Evolutionary conservation across 2,797 vertebrate species (phyloP).

Genomic region (Enteromius unitaeniatus): DNA sequence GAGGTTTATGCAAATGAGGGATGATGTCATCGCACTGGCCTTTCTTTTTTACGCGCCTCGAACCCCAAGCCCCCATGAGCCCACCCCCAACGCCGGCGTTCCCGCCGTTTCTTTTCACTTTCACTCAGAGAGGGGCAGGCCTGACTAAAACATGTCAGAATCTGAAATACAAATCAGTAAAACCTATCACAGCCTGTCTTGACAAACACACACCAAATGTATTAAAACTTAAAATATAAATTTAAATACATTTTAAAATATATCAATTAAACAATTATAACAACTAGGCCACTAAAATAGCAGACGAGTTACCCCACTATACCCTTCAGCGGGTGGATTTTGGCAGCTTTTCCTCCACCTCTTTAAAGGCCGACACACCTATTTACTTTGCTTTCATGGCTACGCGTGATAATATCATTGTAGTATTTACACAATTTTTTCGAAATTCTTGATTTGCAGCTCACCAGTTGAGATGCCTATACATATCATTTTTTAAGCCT

Average conservation of each 20-base stretch:
- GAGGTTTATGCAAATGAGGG: conserved; percentile 78
- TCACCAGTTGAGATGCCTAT: too few relatives aligned
- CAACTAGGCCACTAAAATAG: background rate
- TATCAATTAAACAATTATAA: background rate
- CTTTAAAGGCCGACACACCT: background rate
- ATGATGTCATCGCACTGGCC: conserved; percentile 81
- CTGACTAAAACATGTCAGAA: background rate
- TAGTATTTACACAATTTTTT: background rate
- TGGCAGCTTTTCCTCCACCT: too few relatives aligned
- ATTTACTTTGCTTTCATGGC: background rate
- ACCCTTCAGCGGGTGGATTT: background rate
- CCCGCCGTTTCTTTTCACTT: conserved; percentile 55
- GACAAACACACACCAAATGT: background rate
- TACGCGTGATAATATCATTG: background rate
- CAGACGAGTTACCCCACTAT: background rate
- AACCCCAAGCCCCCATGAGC: conserved; percentile 55
- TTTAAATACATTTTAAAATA: background rate
- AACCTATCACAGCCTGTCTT: background rate
- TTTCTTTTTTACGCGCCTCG: conserved; percentile 60
- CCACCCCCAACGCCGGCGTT: conserved; percentile 36
- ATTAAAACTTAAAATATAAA: background rate
- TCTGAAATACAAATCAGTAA: too few relatives aligned
- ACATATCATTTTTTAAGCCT: background rate
- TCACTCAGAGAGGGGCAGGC: background rate
- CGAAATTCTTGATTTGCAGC: background rate